These are phyloP conservation scores for Drosophila pallidifrons DNA, from an alignment of 1,140 invertebrate genomes.

Conservation along the genomic window DNA sequence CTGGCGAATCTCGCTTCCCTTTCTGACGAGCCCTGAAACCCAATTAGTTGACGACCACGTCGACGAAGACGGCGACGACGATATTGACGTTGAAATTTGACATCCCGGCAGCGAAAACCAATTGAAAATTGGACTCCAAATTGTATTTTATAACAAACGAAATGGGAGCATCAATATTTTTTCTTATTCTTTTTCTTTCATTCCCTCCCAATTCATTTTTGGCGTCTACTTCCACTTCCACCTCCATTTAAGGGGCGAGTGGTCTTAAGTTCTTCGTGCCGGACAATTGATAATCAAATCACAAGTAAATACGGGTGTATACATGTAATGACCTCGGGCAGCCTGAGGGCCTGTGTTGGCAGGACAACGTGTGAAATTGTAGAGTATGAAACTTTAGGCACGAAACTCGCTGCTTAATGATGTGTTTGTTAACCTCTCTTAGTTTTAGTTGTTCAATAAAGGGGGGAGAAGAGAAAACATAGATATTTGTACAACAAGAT, in stretches of 20 bases:
- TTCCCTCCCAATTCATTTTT: conserved; percentile 1
- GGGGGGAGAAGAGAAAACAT: not conserved
- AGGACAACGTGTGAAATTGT: conserved; percentile 28
- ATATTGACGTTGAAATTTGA: conserved; percentile 65
- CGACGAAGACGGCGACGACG: conserved; percentile 37
- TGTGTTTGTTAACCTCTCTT: conserved; percentile 20
- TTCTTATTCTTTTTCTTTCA: conserved; percentile 13
- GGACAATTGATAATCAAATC: conserved; percentile 58
- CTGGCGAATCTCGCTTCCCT: conserved; percentile 15
- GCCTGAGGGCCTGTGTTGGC: conserved; percentile 12
- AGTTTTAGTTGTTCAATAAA: not conserved
- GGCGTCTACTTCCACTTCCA: not conserved
- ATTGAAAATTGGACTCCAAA: conserved; percentile 70
- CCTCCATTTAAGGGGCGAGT: not conserved
- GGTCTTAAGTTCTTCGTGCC: conserved; percentile 14
- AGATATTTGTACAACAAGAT: not conserved
- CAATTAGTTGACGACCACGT: conserved; percentile 72
- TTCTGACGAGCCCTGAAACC: conserved; percentile 68
- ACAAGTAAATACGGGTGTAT: conserved; percentile 34
- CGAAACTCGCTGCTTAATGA: conserved; percentile 4
- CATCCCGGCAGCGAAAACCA: conserved; percentile 48
- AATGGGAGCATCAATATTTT: conserved; percentile 45
- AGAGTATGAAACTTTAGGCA: not conserved
- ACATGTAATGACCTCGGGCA: not conserved
- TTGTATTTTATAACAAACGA: conserved; percentile 68